These are phyloP conservation scores for Melanogrammus aeglefinus DNA, from an alignment of 2,797 vertebrate species.

Conservation along the genomic window DNA sequence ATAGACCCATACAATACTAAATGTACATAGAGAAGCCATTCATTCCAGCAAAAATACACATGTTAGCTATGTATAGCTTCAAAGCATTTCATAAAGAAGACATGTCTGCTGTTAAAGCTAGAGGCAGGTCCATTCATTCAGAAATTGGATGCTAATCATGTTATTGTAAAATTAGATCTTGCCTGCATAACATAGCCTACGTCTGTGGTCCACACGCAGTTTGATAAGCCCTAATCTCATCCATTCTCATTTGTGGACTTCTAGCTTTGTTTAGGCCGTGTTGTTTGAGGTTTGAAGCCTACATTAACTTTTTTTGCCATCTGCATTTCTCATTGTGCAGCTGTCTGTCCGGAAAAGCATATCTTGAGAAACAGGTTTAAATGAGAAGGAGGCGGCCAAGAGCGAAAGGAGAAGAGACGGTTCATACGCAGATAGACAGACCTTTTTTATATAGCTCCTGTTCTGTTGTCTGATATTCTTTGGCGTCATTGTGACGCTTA, in stretches of 20 bases:
- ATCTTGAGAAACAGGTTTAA: slow-evolving; percentile 65
- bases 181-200: neutral
- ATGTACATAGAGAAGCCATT: neutral
- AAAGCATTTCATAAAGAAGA: neutral
- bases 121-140: neutral
- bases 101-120: neutral
- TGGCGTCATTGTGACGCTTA: neutral
- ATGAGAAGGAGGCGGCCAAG: slow-evolving; percentile 40
- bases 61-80: slow-evolving; percentile 5
- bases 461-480: neutral
- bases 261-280: neutral
- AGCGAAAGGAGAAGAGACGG: slow-evolving; percentile 33
- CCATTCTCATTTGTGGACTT: neutral
- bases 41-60: slow-evolving; percentile 8
- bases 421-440: neutral
- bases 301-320: slow-evolving; percentile 16
- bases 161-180: neutral
- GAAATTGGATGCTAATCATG: neutral
- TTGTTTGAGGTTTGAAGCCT: neutral
- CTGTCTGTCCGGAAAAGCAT: slow-evolving; percentile 48
- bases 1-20: neutral
- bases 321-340: slow-evolving; percentile 37
- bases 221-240: neutral
- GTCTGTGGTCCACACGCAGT: neutral
- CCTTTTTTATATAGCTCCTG: neutral